Percentiles rank a stretch among this genome's conserved stretches.
Conservation (phyloP, 2,797 vertebrate genomes). For the Pygocentrus nattereri region DNA sequence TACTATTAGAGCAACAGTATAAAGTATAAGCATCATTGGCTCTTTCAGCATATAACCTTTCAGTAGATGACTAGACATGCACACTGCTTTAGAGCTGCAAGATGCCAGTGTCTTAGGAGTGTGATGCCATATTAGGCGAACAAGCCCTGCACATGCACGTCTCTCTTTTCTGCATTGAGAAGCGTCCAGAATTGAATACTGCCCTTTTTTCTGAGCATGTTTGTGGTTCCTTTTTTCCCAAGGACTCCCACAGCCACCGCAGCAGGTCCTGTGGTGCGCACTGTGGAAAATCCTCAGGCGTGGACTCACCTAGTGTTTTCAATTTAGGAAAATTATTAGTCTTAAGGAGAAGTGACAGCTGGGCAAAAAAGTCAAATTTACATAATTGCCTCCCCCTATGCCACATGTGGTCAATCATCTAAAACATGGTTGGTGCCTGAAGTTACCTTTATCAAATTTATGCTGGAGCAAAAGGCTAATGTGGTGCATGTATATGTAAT, state of each 20-base stretch:
- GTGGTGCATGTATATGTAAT: too few relatives aligned
- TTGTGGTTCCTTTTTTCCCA: not conserved
- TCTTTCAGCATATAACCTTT: slow-evolving; percentile 8
- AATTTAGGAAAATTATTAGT: not conserved
- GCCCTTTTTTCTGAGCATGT: not conserved
- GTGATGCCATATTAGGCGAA: not conserved
- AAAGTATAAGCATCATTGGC: not conserved
- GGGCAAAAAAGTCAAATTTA: too few relatives aligned
- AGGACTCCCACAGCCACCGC: slow-evolving; percentile 34
- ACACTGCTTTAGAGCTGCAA: not conserved
- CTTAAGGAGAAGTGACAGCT: too few relatives aligned
- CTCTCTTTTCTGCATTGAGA: not conserved
- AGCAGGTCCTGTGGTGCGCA: slow-evolving; percentile 70
- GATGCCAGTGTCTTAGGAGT: not conserved
- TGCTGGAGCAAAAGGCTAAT: too few relatives aligned
- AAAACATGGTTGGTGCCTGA: too few relatives aligned
- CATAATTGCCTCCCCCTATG: too few relatives aligned
- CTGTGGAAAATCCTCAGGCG: not conserved
- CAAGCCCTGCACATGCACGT: not conserved
- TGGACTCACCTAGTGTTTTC: slow-evolving; percentile 9
- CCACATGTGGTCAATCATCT: too few relatives aligned
- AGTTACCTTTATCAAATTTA: too few relatives aligned
- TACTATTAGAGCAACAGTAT: not conserved
- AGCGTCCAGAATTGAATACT: not conserved
- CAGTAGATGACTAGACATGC: not conserved